Conservation (phyloP, 1,140 invertebrate species). For the Dendroctonus ponderosae region DNA sequence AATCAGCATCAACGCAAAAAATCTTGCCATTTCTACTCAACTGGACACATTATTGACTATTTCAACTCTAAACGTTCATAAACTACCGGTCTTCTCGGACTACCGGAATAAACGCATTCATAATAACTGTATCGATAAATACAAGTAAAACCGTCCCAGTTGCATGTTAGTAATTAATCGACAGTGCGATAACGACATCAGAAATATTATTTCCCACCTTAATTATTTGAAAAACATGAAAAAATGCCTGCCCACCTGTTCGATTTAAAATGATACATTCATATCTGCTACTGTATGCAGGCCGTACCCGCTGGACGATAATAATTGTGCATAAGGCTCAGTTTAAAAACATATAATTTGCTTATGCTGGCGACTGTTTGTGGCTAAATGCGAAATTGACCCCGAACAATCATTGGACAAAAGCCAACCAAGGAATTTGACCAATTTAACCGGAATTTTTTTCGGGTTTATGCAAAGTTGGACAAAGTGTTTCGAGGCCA, state of each 20-base stretch:
- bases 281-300: not conserved
- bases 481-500: not conserved
- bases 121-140: no score
- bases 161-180: not conserved
- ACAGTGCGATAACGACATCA: not conserved
- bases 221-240: not conserved
- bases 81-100: no score
- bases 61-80: no score
- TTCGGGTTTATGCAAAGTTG: not conserved
- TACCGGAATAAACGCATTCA: no score
- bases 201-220: not conserved
- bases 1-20: no score
- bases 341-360: not conserved
- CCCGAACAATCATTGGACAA: not conserved
- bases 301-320: not conserved
- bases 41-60: no score
- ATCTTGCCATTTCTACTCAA: no score
- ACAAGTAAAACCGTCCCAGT: not conserved
- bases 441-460: not conserved
- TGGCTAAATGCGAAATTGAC: not conserved
- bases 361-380: not conserved
- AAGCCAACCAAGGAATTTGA: not conserved
- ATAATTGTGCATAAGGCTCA: not conserved
- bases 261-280: not conserved
- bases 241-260: not conserved